Evolutionary conservation across 2,888 invertebrate genomes (phyloP), one percentile per base, ranked within the genome.

Genomic region (Scaeva pyrastri): DNA sequence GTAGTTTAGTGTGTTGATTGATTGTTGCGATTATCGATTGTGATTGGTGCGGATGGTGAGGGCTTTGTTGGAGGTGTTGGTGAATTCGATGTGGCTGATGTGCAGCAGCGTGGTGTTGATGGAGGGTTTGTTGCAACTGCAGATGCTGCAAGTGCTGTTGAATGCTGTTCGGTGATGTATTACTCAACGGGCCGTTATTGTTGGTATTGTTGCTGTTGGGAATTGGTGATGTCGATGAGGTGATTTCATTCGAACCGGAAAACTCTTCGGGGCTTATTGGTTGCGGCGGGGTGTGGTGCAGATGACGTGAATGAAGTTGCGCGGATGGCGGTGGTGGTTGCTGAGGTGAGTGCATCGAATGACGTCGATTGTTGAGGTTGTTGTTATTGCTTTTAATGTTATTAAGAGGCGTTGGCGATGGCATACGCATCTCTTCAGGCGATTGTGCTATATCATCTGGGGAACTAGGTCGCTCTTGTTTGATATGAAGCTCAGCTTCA

Each of bases 181-280:
- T 88, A 31, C 56, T 79, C 70, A 82, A 48, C 11, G 82, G 70
- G 41, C 76, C 80, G 81, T 50, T 60, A 31, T 66, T 48, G 45
- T 26, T 26, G 72, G 72, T 88, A 78, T 55, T 66, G 73, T 26
- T 79, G 75, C 77, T 88, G 78, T 60, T 82, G 60, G 91, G 91
- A 73, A 94, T 94, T 43, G 94, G 95, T 60, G 95, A 95, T 56
- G 95, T 95, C n/a, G 95, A 95, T 14, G 95, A 95, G 41, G 94
- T 95, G 73, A 95, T 95, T 88, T 95, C 95, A 90, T 94, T 95
- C 81, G 95, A 95, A 45, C 94, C 94, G 19, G 94, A 94, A 71
- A 94, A 94, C 36, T 94, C 92, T 86, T 92, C 92, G 26, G 92
- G 91, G 85, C 92, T 92, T 62, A 77, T 84, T 74, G 78, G 77